These are phyloP conservation scores for Palythoa grandis DNA, from an alignment of 92 coral and sea anemone species.

Conservation along the genomic window DNA sequence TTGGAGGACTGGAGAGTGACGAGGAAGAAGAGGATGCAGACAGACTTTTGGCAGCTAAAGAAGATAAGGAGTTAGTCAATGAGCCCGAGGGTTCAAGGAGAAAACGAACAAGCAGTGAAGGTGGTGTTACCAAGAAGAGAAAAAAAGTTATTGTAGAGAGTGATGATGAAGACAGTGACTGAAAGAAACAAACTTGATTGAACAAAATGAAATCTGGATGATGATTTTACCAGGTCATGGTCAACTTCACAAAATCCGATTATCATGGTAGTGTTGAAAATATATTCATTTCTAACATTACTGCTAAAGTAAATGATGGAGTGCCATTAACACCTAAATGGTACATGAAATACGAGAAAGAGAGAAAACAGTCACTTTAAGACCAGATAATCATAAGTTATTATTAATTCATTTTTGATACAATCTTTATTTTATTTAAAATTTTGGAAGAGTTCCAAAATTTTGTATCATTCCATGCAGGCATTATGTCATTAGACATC, in stretches of 20 bases:
- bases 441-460: not conserved
- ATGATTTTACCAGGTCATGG: not conserved
- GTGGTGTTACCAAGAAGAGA: constrained; percentile 75
- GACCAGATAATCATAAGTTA: too few relatives aligned
- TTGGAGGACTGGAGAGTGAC: constrained; percentile 93
- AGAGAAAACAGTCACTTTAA: too few relatives aligned
- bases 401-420: too few relatives aligned
- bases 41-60: constrained; percentile 84
- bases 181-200: not conserved
- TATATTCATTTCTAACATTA: too few relatives aligned
- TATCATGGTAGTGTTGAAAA: not conserved
- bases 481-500: too few relatives aligned
- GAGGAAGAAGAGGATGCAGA: constrained; percentile 80
- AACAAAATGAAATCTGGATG: not conserved
- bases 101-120: constrained; percentile 75
- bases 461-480: too few relatives aligned
- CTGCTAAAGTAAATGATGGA: too few relatives aligned
- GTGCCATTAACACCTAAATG: too few relatives aligned
- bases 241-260: too few relatives aligned
- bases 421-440: too few relatives aligned
- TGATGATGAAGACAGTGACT: constrained; percentile 97
- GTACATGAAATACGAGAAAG: too few relatives aligned
- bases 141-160: constrained; percentile 91
- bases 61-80: constrained; percentile 71
- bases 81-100: constrained; percentile 54